Conservation (phyloP, 2,888 invertebrate genomes). For the Arenicola marina region DNA sequence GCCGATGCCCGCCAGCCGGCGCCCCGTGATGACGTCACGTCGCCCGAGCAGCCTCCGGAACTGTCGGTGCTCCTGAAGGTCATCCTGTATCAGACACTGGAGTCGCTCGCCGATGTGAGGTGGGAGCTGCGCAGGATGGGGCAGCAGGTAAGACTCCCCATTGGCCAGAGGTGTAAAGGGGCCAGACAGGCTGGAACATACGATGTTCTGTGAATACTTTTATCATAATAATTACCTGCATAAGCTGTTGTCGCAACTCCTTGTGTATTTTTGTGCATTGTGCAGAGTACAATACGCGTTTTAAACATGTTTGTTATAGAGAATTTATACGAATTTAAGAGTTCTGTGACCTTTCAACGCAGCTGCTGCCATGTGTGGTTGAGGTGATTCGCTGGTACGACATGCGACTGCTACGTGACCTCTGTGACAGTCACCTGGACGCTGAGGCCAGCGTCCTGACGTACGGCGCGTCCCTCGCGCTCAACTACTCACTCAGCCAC, state of each 20-base stretch:
- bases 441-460: slow-evolving; percentile 40
- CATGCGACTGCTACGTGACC: slow-evolving; percentile 42
- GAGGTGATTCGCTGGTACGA: slow-evolving; percentile 57
- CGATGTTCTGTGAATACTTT: no score
- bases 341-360: neutral
- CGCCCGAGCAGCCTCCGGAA: no score
- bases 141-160: slow-evolving; percentile 42
- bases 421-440: slow-evolving; percentile 42
- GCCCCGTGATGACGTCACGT: no score
- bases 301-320: no score
- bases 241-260: no score
- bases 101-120: slow-evolving; percentile 48
- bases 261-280: no score
- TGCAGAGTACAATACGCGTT: no score
- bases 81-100: slow-evolving; percentile 49
- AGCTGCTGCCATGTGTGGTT: slow-evolving; percentile 52
- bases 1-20: no score
- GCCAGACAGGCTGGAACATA: neutral
- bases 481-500: slow-evolving; percentile 47
- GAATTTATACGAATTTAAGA: no score
- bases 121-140: slow-evolving; percentile 56
- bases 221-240: no score
- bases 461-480: slow-evolving; percentile 40
- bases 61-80: slow-evolving; percentile 37
- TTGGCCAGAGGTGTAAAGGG: neutral